phyloP scores from a whole-genome alignment of 2,113 vertebrate genomes.

The Phylloscopus trochilus region DNA sequence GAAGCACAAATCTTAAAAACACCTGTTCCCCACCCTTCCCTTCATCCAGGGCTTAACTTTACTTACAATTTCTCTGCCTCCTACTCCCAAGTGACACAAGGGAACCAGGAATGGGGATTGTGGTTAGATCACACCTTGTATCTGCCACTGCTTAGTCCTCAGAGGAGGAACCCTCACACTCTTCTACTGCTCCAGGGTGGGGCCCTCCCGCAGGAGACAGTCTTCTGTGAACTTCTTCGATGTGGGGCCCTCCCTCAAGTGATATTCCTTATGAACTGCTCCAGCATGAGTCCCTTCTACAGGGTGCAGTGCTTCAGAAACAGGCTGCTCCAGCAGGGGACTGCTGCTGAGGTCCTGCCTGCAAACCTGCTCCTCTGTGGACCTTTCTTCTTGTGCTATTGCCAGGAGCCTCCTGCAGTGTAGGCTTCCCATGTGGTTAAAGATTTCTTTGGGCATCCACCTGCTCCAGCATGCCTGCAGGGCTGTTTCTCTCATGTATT shows the following conservation, averaged over 20 bases:
- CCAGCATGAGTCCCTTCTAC: fast-evolving
- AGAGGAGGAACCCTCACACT: neutral
- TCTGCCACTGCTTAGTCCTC: neutral
- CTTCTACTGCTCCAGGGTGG: neutral
- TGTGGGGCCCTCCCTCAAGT: neutral
- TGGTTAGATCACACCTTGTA: fast-evolving
- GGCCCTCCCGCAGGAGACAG: neutral
- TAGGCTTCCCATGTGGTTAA: neutral
- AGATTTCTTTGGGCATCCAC: neutral
- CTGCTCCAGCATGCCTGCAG: neutral
- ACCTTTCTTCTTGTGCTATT: neutral
- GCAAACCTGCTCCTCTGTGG: neutral
- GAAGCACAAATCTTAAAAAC: neutral
- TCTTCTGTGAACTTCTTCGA: too few relatives aligned
- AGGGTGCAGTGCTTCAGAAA: neutral
- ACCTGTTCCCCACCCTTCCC: neutral
- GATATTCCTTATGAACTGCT: neutral
- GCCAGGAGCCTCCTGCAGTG: neutral
- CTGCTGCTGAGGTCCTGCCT: neutral
- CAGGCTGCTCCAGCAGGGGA: neutral
- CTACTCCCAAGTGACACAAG: neutral
- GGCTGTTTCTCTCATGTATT: neutral
- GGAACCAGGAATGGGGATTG: neutral
- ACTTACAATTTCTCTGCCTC: neutral
- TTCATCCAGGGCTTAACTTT: neutral